Base-by-base conservation (phyloP, 92 coral and sea anemone species). In the Porites cylindrica region DNA sequence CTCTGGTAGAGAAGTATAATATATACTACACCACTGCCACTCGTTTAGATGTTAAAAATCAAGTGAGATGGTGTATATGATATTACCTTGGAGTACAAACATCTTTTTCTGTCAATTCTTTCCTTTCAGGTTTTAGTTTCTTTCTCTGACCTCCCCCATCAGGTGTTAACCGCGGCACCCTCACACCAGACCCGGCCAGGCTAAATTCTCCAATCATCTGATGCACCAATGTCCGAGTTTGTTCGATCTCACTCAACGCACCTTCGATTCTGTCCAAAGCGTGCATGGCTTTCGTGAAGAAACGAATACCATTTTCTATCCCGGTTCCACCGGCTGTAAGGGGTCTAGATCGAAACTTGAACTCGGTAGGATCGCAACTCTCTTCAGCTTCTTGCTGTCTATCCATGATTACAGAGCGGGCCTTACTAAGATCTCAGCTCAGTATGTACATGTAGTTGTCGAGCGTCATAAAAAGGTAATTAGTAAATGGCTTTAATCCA, bases 191-290 rank as follows among this genome's bases (percentile, higher is more conserved):
- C 17, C 87, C 75, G 43, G 79, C 79, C 60, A 62, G 51, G 58
- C 80, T 74, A 53, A 83, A 83, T 18, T 83, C 87, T 38, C 72
- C 81, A 10, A 83, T 83, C 87, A 83, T 83, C 89, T 85, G 89
- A 18, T 67, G 82, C 69, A 85, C 89, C 21, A 85, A 58, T 11
- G 68, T 4, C 47, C 47, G 62, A 4, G 89, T 85, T 68, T 85
- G 59, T 65, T 77, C 83, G 19, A 85, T 85, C 62, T 85, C 82
- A 6, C 14, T 20, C 76, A 77, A 18, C 52, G 77, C 29, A 23
- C 73, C 58, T 77, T 85, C 89, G 52, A 85, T 85, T 52, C 77
- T 26, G 18, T 85, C 89, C 16, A 85, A 69, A 2, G 89, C 78
- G 77, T 43, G 66, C 89, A 85, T 76, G 8, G 89, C 89, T 7